Base-by-base conservation (phyloP, 2,113 vertebrate species). In the Gorsachius goisagi region DNA sequence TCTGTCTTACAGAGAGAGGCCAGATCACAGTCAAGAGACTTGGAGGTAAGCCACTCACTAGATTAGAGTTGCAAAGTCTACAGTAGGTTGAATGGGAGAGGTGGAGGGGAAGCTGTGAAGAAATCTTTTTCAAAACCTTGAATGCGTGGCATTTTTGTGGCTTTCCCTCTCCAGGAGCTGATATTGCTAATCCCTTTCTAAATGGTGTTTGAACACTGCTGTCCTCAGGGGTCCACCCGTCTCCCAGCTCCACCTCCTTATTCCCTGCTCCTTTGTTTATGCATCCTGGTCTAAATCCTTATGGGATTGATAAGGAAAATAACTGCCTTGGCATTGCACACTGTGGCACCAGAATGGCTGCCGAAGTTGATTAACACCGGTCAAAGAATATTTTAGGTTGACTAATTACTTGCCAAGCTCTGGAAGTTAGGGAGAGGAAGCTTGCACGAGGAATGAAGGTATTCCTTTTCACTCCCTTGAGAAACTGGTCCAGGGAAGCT, bases 21-120 rank as follows among this genome's bases (percentile, higher is more conserved):
- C 4, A 12, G 80, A 85, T 75, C 91, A 84, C 33, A 88, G 77
- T 81, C 75, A 80, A 84, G 84, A 88, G 78, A 73, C 92, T 96
- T 95, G 95, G 94, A 96, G 90, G 83, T 88, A 91, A 93, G 92
- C 96, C 96, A 97, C 78, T 77, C 59, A 50, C 59, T 82, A 96
- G 73, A 95, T 92, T 75, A 95, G 85, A 68, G 66, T 16, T 94
- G 76, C 88, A 82, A 81, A 68, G 63, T 78, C 82, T 91, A 74
- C 63, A 58, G 88, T 53, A 55, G 37, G 62, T 82, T 90, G 60
- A 90, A 49, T 59, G 69, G 52, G 55, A 85, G 62, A 92, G 78
- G 76, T 95, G 49, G 39, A 90, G 60, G 75, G 72, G 18, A 93
- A 88, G 50, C 66, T 92, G 72, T 84, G 81, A 91, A 86, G 69